These are phyloP conservation scores for Dryomyza anilis DNA, from an alignment of 2,888 invertebrate genomes.

Conservation along the genomic window DNA sequence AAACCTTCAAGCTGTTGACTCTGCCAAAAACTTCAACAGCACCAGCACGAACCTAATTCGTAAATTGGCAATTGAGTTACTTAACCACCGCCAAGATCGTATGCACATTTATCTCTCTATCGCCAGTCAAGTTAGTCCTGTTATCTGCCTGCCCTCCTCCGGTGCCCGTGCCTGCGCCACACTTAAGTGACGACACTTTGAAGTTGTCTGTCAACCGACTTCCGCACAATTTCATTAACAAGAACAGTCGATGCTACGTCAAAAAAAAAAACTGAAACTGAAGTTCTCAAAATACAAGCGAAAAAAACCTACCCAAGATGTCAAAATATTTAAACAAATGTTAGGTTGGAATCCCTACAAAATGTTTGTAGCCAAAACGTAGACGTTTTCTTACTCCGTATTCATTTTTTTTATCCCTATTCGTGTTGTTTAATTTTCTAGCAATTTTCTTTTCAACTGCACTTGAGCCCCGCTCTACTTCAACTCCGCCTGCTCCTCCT, in stretches of 20 bases:
- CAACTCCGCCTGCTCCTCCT: neutral
- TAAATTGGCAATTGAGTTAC: constrained; percentile 42
- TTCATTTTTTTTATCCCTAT: too few relatives aligned
- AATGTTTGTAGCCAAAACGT: neutral
- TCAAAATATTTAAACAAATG: constrained; percentile 28
- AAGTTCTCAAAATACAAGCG: constrained; percentile 16
- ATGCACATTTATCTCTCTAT: constrained; percentile 19
- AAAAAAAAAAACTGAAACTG: constrained; percentile 8
- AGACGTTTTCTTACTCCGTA: too few relatives aligned
- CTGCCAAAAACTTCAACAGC: constrained; percentile 8
- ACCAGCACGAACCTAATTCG: constrained; percentile 43
- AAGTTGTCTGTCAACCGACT: constrained; percentile 44
- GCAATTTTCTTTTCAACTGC: constrained; percentile 34
- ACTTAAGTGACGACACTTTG: constrained; percentile 37
- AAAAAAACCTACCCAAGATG: constrained; percentile 8
- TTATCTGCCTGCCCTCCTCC: neutral
- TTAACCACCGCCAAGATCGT: neutral
- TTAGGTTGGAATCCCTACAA: constrained; percentile 2
- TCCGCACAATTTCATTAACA: constrained; percentile 45
- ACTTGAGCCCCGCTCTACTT: constrained; percentile 24
- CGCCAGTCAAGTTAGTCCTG: too few relatives aligned
- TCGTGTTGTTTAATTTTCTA: constrained; percentile 37
- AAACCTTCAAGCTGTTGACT: constrained; percentile 13
- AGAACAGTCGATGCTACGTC: constrained; percentile 24
- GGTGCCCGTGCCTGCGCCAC: constrained; percentile 25